These are phyloP conservation scores for Miltochrista miniata DNA, from an alignment of 2,888 invertebrate genomes.

Conservation along the genomic window DNA sequence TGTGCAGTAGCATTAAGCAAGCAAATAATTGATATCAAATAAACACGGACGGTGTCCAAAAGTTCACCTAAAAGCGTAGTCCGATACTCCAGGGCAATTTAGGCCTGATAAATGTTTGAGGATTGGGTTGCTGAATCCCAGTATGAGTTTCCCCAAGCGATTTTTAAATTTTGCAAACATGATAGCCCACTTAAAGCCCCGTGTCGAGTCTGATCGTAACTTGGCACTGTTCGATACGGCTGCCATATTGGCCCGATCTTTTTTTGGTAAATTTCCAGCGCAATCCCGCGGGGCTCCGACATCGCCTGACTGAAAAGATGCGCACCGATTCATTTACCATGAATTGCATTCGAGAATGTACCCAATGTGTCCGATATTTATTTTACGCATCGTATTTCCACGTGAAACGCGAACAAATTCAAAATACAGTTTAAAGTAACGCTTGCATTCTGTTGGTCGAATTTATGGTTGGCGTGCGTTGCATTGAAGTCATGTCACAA, in stretches of 20 bases:
- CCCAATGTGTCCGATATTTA: conserved; percentile 74
- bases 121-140: conserved; percentile 48
- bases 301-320: conserved; percentile 65
- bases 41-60: neutral
- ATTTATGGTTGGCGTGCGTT: no score
- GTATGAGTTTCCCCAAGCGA: conserved; percentile 56
- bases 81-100: conserved; percentile 57
- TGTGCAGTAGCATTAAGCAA: no score
- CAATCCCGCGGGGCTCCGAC: conserved; percentile 65
- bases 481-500: no score
- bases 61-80: conserved; percentile 24
- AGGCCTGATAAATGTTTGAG: conserved; percentile 69
- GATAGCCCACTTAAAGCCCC: conserved; percentile 79
- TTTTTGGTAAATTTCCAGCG: conserved; percentile 77
- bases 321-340: conserved; percentile 67
- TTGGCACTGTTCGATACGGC: conserved; percentile 73
- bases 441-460: conserved; percentile 19
- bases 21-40: no score
- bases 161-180: conserved; percentile 75
- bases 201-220: conserved; percentile 73
- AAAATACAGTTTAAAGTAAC: conserved; percentile 71
- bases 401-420: conserved; percentile 72
- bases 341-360: conserved; percentile 72
- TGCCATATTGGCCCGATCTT: conserved; percentile 74
- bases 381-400: conserved; percentile 59